A percentile compares a stretch with the other conserved stretches of the same genome.
phyloP scores from a whole-genome alignment of 2,888 invertebrate species.

The Nomada ferruginata region DNA sequence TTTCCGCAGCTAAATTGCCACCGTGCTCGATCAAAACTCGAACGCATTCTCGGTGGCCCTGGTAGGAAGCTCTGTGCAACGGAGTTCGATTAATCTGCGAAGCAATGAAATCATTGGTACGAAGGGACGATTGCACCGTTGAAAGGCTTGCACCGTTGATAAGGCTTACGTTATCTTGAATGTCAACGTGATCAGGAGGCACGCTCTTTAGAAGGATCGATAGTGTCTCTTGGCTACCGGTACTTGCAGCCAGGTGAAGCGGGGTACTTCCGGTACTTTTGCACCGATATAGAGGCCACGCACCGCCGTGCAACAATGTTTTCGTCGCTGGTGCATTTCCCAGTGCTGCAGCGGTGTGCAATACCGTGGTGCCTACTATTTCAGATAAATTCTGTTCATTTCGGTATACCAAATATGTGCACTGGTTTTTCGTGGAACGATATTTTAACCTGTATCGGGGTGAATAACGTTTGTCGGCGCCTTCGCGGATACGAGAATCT shows the following conservation, averaged over 20 bases:
- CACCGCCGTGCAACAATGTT: conserved; percentile 80
- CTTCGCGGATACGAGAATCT: conserved; percentile 76
- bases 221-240: conserved; percentile 72
- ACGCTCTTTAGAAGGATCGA: conserved; percentile 59
- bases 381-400: background rate
- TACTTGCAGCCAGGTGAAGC: conserved; percentile 82
- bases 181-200: conserved; percentile 32
- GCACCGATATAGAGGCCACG: conserved; percentile 73
- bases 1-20: conserved; percentile 80
- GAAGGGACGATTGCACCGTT: background rate
- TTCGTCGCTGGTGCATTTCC: conserved; percentile 78
- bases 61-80: conserved; percentile 85
- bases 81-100: conserved; percentile 84
- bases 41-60: conserved; percentile 85
- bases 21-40: conserved; percentile 84
- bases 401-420: background rate
- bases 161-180: conserved; percentile 47
- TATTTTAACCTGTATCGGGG: conserved; percentile 65
- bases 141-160: too few relatives aligned
- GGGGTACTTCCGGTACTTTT: conserved; percentile 79
- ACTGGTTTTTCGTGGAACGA: background rate
- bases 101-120: background rate
- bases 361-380: conserved; percentile 73
- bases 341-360: conserved; percentile 82
- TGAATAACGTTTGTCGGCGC: conserved; percentile 67